phyloP scores from a whole-genome alignment of 2,797 vertebrate genomes.

The Aphelocoma californica region DNA sequence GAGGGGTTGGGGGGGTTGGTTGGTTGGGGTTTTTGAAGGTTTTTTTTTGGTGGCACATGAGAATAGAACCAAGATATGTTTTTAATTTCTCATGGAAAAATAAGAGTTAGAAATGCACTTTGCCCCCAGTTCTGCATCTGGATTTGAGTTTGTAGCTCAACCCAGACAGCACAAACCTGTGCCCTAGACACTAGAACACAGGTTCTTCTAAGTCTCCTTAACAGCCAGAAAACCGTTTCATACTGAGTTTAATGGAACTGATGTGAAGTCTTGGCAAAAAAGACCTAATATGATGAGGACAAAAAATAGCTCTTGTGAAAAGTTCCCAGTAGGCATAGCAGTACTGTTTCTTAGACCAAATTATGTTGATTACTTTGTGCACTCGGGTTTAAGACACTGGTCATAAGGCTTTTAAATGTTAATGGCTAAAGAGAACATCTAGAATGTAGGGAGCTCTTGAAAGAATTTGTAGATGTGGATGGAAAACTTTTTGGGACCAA shows the following conservation, averaged over 20 bases:
- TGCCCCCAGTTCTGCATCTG: fast-evolving
- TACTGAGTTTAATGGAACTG: neutral
- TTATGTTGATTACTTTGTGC: neutral
- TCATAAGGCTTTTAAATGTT: neutral
- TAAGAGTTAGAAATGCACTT: neutral
- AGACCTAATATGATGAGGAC: neutral
- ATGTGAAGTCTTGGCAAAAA: neutral
- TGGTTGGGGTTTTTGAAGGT: fast-evolving
- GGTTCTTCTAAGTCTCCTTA: neutral
- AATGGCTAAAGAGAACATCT: neutral
- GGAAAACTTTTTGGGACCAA: neutral
- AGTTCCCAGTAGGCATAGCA: neutral
- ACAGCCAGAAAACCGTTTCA: neutral
- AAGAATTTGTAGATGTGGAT: neutral
- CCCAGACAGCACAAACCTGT: neutral
- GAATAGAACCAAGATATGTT: neutral
- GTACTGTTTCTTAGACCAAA: neutral
- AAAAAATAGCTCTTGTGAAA: neutral
- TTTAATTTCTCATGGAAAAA: neutral
- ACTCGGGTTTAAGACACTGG: neutral
- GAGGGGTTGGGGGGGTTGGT: fast-evolving
- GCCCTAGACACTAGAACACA: neutral
- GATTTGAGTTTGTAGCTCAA: neutral
- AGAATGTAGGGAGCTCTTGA: neutral
- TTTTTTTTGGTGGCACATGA: neutral